Evolutionary conservation across 2,797 vertebrate species (phyloP).

Genomic region (Microchirus variegatus): DNA sequence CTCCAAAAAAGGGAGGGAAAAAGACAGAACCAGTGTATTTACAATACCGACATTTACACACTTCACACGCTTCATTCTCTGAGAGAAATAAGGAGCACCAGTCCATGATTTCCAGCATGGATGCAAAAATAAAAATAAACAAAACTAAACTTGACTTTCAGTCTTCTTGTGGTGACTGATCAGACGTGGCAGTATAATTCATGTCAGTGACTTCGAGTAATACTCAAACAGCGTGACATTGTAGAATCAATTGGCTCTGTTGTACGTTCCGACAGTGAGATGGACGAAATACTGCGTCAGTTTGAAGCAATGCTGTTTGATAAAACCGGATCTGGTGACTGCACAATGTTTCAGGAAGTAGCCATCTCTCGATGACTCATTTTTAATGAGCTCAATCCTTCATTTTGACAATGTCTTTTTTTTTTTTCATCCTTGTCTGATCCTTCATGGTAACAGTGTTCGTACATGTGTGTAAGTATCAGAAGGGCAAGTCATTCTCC

Average conservation of each 20-base stretch:
- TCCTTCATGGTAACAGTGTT: conserved; percentile 70
- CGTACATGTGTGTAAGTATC: conserved; percentile 13
- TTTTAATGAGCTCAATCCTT: conserved; percentile 70
- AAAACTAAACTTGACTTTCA: conserved; percentile 17
- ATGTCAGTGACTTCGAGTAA: conserved; percentile 45
- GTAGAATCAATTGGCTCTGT: conserved; percentile 59
- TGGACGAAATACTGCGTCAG: conserved; percentile 48
- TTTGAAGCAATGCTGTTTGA: conserved; percentile 22
- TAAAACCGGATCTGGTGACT: conserved; percentile 32
- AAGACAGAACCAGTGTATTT: conserved; percentile 87
- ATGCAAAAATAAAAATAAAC: conserved; percentile 59
- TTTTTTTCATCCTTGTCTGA: conserved; percentile 40
- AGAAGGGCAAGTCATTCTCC: conserved; percentile 4
- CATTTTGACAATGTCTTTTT: conserved; percentile 57
- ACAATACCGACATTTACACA: conserved; percentile 89
- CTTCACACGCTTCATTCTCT: conserved; percentile 63
- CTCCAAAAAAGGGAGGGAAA: conserved; percentile 86
- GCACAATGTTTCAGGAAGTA: conserved; percentile 37
- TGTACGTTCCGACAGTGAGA: conserved; percentile 48
- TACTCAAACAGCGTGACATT: conserved; percentile 70
- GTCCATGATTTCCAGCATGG: conserved; percentile 86
- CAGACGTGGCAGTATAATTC: conserved; percentile 55
- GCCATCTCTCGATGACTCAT: conserved; percentile 35
- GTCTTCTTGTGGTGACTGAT: conserved; percentile 34
- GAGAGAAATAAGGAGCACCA: conserved; percentile 81